phyloP scores from a whole-genome alignment of 1,140 invertebrate genomes.

The Meloidogyne exigua region DNA sequence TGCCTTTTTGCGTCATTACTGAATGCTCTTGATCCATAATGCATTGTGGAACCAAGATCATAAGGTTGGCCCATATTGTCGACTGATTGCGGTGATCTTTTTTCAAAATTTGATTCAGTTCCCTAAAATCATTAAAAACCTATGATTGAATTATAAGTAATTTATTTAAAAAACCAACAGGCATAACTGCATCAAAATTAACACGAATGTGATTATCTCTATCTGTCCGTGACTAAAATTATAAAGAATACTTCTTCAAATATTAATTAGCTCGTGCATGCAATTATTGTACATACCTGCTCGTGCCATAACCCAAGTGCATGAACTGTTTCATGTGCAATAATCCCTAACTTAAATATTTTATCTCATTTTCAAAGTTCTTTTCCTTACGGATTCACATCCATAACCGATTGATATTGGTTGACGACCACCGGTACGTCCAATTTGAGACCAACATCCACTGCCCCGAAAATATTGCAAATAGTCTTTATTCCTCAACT shows the following conservation, averaged over 20 bases:
- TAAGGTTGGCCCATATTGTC: constrained; percentile 58
- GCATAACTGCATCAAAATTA: constrained; percentile 48
- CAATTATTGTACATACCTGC: constrained; percentile 37
- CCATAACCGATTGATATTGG: constrained; percentile 61
- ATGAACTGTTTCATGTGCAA: constrained; percentile 67
- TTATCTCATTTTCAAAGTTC: background rate
- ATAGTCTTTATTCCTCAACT: constrained; percentile 28
- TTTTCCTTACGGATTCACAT: constrained; percentile 51
- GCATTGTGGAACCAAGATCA: constrained; percentile 50
- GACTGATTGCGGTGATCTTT: constrained; percentile 49
- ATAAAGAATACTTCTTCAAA: too few species aligned
- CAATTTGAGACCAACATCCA: constrained; percentile 63
- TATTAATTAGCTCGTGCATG: too few species aligned
- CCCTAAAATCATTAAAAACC: constrained; percentile 37
- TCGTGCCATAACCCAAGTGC: constrained; percentile 65
- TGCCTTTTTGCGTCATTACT: constrained; percentile 48
- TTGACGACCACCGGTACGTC: constrained; percentile 50
- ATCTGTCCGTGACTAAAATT: constrained; percentile 53
- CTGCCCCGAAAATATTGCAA: constrained; percentile 53
- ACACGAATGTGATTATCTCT: constrained; percentile 58
- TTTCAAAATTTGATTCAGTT: constrained; percentile 61
- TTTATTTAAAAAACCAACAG: constrained; percentile 33
- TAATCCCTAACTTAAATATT: constrained; percentile 55
- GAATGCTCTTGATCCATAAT: constrained; percentile 60
- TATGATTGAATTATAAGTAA: background rate